Conservation (phyloP, 2,797 vertebrate species). For the Delichon dasypus region DNA sequence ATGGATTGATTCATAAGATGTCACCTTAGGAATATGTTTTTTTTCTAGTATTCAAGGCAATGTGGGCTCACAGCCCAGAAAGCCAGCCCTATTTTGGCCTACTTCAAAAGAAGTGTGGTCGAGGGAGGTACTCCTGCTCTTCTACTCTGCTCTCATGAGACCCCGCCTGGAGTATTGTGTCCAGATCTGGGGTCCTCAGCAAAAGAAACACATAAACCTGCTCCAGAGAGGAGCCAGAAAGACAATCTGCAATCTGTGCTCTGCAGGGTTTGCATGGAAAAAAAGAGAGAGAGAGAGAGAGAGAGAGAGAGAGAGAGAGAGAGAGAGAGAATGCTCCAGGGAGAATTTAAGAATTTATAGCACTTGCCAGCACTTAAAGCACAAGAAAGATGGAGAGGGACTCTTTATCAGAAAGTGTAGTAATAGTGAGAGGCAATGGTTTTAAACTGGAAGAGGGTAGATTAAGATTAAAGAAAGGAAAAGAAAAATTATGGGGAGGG, state of each 20-base stretch:
- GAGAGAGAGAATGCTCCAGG: background rate
- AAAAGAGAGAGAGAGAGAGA: too few relatives aligned
- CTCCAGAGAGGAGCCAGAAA: background rate
- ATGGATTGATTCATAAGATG: background rate
- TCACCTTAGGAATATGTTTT: background rate
- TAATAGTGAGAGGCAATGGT: background rate
- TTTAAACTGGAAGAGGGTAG: background rate
- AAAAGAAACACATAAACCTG: background rate
- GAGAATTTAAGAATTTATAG: background rate
- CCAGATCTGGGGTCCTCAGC: background rate
- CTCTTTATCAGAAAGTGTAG: background rate
- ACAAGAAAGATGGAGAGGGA: background rate
- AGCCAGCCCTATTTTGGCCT: background rate
- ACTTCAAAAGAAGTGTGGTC: background rate
- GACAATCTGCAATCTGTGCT: too few relatives aligned
- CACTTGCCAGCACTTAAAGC: background rate
- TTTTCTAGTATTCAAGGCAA: background rate
- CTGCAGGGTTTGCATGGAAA: background rate
- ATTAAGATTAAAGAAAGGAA: background rate
- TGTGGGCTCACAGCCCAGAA: background rate
- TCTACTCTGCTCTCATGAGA: rapidly evolving
- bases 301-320: too few relatives aligned
- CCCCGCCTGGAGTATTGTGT: background rate
- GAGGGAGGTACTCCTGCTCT: background rate
- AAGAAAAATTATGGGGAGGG: background rate